phyloP scores from a whole-genome alignment of 2,113 vertebrate genomes.

The Catagonus wagneri region DNA sequence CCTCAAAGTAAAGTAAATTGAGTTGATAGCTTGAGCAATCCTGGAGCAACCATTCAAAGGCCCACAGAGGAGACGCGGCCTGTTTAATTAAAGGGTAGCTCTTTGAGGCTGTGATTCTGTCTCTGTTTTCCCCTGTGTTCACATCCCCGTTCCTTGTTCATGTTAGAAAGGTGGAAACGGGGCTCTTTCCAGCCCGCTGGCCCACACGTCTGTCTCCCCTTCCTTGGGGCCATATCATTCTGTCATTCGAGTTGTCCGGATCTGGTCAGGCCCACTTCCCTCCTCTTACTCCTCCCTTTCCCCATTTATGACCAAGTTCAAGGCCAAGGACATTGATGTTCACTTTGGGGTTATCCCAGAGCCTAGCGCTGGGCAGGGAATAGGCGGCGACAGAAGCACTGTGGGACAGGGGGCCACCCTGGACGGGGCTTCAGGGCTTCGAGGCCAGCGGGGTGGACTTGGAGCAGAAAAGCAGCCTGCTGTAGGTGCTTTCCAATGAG shows the following conservation, averaged over 20 bases:
- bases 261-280: not conserved
- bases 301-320: slow-evolving; percentile 6
- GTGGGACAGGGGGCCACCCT: fast-evolving
- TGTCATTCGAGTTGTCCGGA: not conserved
- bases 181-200: not conserved
- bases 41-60: slow-evolving; percentile 17
- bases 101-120: slow-evolving; percentile 28
- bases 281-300: not conserved
- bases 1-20: slow-evolving; percentile 49
- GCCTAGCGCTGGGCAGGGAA: not conserved
- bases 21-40: slow-evolving; percentile 54
- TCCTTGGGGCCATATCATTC: not conserved
- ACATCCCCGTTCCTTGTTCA: not conserved
- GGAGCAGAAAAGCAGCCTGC: not conserved
- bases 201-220: not conserved
- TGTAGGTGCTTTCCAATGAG: not conserved
- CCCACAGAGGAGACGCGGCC: not conserved
- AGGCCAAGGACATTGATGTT: not conserved
- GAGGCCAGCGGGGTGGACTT: not conserved
- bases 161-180: not conserved
- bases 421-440: not conserved
- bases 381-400: not conserved
- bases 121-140: not conserved
- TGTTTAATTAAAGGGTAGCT: slow-evolving; percentile 33
- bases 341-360: not conserved